Evolutionary conservation across 2,888 invertebrate genomes (phyloP).

Genomic region (Meloe dianella): DNA sequence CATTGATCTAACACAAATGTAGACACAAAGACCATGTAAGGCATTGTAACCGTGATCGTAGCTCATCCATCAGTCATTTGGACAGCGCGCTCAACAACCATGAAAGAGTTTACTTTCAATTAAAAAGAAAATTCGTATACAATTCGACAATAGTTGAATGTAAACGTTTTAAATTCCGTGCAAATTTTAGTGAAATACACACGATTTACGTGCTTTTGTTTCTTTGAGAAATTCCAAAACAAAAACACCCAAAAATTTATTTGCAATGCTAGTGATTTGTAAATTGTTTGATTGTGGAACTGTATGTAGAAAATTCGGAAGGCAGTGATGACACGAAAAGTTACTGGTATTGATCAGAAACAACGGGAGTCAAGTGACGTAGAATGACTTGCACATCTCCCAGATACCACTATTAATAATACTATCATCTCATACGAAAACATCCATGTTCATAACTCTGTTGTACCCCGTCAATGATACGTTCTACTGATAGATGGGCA

Average conservation of each 20-base stretch:
- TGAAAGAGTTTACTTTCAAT: conserved; percentile 54
- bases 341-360: conserved; percentile 58
- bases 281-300: not conserved
- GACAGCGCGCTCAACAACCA: conserved; percentile 51
- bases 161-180: not conserved
- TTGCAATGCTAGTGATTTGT: not conserved
- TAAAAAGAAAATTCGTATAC: conserved; percentile 44
- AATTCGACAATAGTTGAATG: conserved; percentile 24
- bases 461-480: conserved; percentile 40
- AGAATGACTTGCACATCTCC: conserved; percentile 59
- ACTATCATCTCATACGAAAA: conserved; percentile 57
- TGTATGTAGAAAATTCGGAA: conserved; percentile 16
- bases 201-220: too few species aligned
- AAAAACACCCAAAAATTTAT: too few species aligned
- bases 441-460: conserved; percentile 56
- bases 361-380: conserved; percentile 57
- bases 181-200: not conserved
- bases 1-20: conserved; percentile 48
- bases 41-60: conserved; percentile 49
- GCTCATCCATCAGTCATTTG: conserved; percentile 53
- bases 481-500: conserved; percentile 3
- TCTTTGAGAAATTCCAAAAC: too few species aligned
- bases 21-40: conserved; percentile 51
- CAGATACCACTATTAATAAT: conserved; percentile 61
- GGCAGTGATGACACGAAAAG: conserved; percentile 55